These are phyloP conservation scores for Gerris lacustris DNA, from an alignment of 2,888 invertebrate genomes.

Conservation along the genomic window DNA sequence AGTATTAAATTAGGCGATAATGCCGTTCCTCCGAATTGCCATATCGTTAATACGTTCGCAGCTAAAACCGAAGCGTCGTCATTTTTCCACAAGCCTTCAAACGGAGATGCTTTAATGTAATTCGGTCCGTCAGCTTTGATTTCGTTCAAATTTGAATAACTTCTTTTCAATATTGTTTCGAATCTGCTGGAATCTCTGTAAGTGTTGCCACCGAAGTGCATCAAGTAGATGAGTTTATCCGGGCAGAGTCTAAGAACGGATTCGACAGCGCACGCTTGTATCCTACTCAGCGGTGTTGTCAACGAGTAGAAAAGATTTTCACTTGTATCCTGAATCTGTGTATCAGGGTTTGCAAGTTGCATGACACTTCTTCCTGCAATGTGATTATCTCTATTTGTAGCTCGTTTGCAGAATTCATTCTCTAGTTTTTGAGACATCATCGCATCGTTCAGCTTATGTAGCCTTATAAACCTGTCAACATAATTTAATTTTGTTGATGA, in stretches of 20 bases:
- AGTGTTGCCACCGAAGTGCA: constrained; percentile 16
- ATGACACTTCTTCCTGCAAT: neutral
- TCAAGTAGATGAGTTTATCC: constrained; percentile 19
- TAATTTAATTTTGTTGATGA: too few relatives aligned
- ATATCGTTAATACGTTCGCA: constrained; percentile 20
- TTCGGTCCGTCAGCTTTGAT: constrained; percentile 17
- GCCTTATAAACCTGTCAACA: too few relatives aligned
- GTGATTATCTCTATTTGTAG: neutral
- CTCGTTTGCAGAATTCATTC: constrained; percentile 9
- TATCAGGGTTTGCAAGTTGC: neutral
- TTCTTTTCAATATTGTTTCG: constrained; percentile 15
- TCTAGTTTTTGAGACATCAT: neutral
- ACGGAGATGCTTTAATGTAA: constrained; percentile 20
- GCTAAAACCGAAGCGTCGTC: constrained; percentile 13
- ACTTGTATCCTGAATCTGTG: constrained; percentile 14
- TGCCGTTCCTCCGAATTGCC: constrained; percentile 23
- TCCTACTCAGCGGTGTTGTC: constrained; percentile 12
- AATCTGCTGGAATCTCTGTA: neutral
- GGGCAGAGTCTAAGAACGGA: constrained; percentile 18
- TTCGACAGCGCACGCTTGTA: constrained; percentile 22
- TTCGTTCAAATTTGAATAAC: constrained; percentile 20
- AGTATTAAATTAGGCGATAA: constrained; percentile 18
- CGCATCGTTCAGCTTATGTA: too few relatives aligned
- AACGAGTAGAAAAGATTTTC: constrained; percentile 21
- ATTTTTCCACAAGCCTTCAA: constrained; percentile 12